Base-by-base conservation (phyloP, 2,888 invertebrate genomes). In the Ellobium chinense region DNA sequence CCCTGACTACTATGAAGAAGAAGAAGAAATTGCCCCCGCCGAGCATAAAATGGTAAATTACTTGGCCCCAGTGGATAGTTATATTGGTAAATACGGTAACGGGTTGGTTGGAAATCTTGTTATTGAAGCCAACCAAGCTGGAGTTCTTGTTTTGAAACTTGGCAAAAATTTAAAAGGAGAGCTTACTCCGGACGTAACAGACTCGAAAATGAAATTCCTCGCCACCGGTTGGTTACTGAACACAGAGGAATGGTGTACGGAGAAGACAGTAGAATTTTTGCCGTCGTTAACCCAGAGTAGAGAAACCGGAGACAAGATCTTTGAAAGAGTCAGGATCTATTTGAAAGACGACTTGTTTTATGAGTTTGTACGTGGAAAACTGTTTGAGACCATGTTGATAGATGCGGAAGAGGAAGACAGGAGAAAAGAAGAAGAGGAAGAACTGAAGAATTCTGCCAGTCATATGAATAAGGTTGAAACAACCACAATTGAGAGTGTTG, bases 251-350 rank as follows among this genome's bases (percentile, higher is more conserved):
- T 78, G 78, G 78, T 9, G 14, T 21, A n/a, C 9, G 27, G 69
- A 68, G 29, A 78, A 69, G 29, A 68, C 62, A 3, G 24, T 78
- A n/a, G 78, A 78, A 12, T 78, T 78, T 69, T 68, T 78, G n/a
- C 27, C 27, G 2, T 36, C 29, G 1, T 31, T n/a, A 29, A 24
- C 60, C 4, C 60, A 60, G 21, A 27, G n/a, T 14, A 37, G 36
- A 0, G n/a, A 37, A 9, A 34, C 5, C 2, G 27, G 58, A 29
- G 24, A 68, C 24, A 46, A 46, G 18, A 12, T n/a, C 7, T 76
- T 46, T 46, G 66, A 76, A 18, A 68, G 34, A 29, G 78, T 78
- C 7, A 63, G 62, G 18, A 58, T 78, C 27, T 46, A 58, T 21
- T 31, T 78, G 2, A 69, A 37, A 24, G 78, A 78, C 37, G 12